Conservation (phyloP, 2,797 vertebrate genomes). For the Phaenicophaeus curvirostris region DNA sequence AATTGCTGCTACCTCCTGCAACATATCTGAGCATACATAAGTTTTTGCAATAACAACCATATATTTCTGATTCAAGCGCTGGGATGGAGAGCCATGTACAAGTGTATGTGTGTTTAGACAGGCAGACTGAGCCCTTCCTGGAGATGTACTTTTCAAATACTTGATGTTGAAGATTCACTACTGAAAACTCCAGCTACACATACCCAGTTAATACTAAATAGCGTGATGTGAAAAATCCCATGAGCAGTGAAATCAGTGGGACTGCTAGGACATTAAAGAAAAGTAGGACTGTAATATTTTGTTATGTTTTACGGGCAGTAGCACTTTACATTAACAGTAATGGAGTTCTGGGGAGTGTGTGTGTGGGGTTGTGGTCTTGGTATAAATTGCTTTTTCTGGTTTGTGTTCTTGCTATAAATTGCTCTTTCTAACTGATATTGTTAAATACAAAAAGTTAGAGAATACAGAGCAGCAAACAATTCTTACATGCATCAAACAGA, state of each 20-base stretch:
- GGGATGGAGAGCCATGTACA: neutral
- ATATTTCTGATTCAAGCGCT: neutral
- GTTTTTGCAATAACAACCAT: neutral
- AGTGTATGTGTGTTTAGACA: neutral
- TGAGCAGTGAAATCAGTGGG: neutral
- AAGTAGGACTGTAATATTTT: neutral
- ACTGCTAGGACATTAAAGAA: neutral
- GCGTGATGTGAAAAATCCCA: neutral
- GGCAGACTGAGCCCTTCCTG: neutral
- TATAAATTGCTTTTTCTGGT: neutral
- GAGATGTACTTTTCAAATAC: neutral
- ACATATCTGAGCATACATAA: neutral
- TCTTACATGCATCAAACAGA: neutral
- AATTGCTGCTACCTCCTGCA: conserved; percentile 6
- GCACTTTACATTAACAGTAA: neutral
- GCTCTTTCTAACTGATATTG: neutral
- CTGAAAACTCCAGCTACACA: neutral
- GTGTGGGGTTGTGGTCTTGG: neutral
- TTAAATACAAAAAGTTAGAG: neutral
- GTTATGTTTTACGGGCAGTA: neutral
- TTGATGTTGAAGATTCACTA: neutral
- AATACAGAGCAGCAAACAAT: neutral
- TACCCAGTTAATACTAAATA: neutral
- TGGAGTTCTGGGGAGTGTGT: neutral
- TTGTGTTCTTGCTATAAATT: neutral